These are phyloP conservation scores for Saccostrea cuccullata DNA, from an alignment of 1,140 invertebrate genomes.

Conservation along the genomic window DNA sequence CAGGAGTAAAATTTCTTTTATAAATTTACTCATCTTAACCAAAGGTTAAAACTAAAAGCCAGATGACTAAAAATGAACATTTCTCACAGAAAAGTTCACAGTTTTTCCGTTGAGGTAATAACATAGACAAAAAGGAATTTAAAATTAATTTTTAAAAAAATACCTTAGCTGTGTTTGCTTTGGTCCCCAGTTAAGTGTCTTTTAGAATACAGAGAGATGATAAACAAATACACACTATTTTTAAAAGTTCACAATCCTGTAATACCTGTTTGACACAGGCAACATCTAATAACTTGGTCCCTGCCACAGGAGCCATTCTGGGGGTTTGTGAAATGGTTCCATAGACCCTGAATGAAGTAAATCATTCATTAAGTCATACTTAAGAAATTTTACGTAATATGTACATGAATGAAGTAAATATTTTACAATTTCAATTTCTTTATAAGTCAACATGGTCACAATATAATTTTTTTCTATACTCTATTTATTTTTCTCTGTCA, in stretches of 20 bases:
- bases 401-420: constrained; percentile 84
- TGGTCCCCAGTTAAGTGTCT: no score
- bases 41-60: no score
- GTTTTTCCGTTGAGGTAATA: no score
- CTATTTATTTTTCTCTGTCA: no score
- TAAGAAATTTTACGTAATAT: constrained; percentile 96
- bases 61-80: no score
- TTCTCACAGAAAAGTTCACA: no score
- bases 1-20: no score
- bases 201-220: background rate
- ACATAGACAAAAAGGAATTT: no score
- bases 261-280: constrained; percentile 95
- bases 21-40: no score
- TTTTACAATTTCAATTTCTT: constrained; percentile 12
- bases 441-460: background rate
- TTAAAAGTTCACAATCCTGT: background rate
- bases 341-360: constrained; percentile 93
- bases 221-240: background rate
- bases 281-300: constrained; percentile 93
- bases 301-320: constrained; percentile 87
- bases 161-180: no score
- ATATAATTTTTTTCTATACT: background rate
- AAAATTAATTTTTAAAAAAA: no score
- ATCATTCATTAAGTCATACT: constrained; percentile 99
- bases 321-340: constrained; percentile 96